These are phyloP conservation scores for Indicator maculatus DNA, from an alignment of 2,113 vertebrate genomes.

Conservation along the genomic window DNA sequence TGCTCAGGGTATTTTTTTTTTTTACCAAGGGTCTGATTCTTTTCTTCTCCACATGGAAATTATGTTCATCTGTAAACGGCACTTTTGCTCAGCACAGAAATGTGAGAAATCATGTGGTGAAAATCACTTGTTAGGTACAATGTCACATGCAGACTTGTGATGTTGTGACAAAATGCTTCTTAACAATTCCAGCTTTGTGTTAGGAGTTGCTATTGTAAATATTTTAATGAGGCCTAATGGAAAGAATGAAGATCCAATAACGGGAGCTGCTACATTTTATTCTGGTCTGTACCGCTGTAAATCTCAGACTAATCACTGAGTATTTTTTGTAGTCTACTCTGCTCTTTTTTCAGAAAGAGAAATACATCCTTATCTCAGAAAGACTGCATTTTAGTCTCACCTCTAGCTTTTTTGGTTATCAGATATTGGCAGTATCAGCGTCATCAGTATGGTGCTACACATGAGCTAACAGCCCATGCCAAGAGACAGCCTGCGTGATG, in stretches of 20 bases:
- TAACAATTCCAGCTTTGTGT: not conserved
- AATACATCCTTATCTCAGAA: not conserved
- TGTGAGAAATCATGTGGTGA: not conserved
- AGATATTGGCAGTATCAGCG: too few relatives aligned
- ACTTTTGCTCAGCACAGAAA: constrained; percentile 19
- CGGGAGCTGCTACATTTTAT: not conserved
- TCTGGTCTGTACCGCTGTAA: not conserved
- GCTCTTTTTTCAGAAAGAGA: not conserved
- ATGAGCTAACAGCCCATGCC: accelerated
- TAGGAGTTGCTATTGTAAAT: not conserved
- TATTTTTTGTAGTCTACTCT: not conserved
- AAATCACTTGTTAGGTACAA: not conserved
- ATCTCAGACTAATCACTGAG: not conserved
- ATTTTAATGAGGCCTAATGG: not conserved
- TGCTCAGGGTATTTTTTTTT: not conserved
- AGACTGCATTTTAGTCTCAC: not conserved
- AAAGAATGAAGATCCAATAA: not conserved
- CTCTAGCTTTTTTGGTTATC: not conserved
- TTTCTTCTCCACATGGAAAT: not conserved
- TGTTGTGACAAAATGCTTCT: not conserved
- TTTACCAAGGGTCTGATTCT: not conserved
- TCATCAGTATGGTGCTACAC: not conserved
- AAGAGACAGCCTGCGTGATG: not conserved
- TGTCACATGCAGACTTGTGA: not conserved
- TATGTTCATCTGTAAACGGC: not conserved